Conservation (phyloP, 2,113 vertebrate genomes). For the Notechis scutatus region DNA sequence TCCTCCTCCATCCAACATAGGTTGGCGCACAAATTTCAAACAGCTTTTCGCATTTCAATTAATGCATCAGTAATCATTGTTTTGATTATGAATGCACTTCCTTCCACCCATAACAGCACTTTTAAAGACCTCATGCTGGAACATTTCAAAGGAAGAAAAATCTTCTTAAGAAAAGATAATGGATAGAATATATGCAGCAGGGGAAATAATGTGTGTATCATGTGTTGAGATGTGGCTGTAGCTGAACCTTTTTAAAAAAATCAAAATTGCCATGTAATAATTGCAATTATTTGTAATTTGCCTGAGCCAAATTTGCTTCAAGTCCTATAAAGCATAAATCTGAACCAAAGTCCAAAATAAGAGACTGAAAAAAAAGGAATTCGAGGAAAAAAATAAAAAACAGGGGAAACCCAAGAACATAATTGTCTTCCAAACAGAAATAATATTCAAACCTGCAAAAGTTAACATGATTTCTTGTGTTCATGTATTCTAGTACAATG, state of each 20-base stretch:
- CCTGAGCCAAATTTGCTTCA: not conserved
- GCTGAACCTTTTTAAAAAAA: not conserved
- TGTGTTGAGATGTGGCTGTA: not conserved
- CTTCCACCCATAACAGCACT: slow-evolving; percentile 62
- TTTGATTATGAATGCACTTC: slow-evolving; percentile 65
- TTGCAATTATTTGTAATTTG: not conserved
- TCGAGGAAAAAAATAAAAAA: not conserved
- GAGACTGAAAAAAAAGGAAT: not conserved
- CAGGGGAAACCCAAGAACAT: not conserved
- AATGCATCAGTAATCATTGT: slow-evolving; percentile 65
- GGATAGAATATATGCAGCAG: slow-evolving; percentile 36
- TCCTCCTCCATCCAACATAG: not conserved
- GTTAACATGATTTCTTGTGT: not conserved
- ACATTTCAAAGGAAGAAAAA: slow-evolving; percentile 51
- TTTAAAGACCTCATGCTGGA: slow-evolving; percentile 64
- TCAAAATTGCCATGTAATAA: not conserved
- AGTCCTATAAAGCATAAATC: not conserved
- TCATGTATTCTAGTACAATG: not conserved
- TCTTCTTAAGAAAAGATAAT: slow-evolving; percentile 51
- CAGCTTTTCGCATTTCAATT: slow-evolving; percentile 63
- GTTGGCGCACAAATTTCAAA: slow-evolving; percentile 55
- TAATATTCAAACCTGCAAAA: not conserved
- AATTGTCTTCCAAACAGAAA: not conserved
- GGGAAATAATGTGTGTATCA: slow-evolving; percentile 7
- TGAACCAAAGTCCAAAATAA: not conserved